These are phyloP conservation scores for Coregonus ussuriensis DNA, from an alignment of 2,797 vertebrate species.

Conservation along the genomic window DNA sequence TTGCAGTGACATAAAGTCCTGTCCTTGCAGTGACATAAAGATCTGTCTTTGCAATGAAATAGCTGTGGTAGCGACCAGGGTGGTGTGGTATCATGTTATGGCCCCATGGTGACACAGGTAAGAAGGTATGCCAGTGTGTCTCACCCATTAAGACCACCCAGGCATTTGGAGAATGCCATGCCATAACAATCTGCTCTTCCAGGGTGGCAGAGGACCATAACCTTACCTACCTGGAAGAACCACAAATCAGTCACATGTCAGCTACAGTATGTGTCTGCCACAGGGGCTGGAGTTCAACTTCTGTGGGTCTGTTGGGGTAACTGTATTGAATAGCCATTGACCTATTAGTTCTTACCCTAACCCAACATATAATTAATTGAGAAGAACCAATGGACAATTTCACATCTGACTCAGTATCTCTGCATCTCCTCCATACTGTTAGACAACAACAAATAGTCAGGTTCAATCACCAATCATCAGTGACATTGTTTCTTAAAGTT, in stretches of 20 bases:
- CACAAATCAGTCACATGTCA: conserved; percentile 9
- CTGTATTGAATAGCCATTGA: conserved; percentile 7
- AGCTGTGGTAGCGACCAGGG: neutral
- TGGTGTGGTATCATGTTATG: neutral
- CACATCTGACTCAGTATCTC: neutral
- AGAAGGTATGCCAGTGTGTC: conserved; percentile 5
- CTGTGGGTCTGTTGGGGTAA: neutral
- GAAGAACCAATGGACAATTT: neutral
- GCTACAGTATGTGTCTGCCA: neutral
- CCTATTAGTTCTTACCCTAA: neutral
- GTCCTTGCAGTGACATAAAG: neutral
- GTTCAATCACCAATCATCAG: neutral
- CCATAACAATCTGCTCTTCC: neutral
- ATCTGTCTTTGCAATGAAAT: conserved; percentile 11
- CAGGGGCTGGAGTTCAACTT: neutral
- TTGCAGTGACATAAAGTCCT: too few relatives aligned
- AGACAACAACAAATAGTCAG: neutral
- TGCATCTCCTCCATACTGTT: neutral
- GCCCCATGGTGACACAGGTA: conserved; percentile 11
- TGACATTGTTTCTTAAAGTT: conserved; percentile 4
- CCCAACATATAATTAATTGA: too few relatives aligned
- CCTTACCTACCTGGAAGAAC: conserved; percentile 7
- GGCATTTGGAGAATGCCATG: conserved; percentile 2
- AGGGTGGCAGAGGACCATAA: neutral
- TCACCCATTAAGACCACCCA: conserved; percentile 12